Base-by-base conservation (phyloP, 2,888 invertebrate species). In the Drosophila paramelanica region DNA sequence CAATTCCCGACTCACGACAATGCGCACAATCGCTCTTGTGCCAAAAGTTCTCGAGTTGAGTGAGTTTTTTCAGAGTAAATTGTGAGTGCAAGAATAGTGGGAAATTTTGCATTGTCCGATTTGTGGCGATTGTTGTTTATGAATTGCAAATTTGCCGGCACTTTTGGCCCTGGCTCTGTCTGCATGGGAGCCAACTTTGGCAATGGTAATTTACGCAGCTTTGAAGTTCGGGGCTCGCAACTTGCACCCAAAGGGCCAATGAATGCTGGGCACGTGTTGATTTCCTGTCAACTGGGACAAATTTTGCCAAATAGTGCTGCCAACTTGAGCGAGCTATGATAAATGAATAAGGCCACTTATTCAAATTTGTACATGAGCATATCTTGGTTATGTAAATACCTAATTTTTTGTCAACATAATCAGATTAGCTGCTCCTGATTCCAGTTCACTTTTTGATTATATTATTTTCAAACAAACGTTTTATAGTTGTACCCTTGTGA, bases 231-330 rank as follows among this genome's bases (percentile, higher is more conserved):
- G 4, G 1, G 36, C 41, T 17, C 31, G 20, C 23, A 55, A 1
- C 43, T 52, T n/a, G 51, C 42, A 45, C 73, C 60, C 73, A 43
- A 20, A 43, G 70, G 69, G 41, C 57, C 70, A 65, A 69, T 65
- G 43, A 59, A 50, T 59, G 42, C 25, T 20, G 25, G 59, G 46
- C 59, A 73, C 77, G 72, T 77, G 77, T 62, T 76, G 77, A 76
- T 70, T 65, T 65, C 61, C 47, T 31, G 23, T 55, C 60, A 55
- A 55, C 57, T 43, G 73, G 77, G 71, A 70, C 52, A 50, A 27
- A 57, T 76, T 53, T 49, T n/a, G 36, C 31, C 55, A 52, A 58
- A 64, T 69, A 49, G 20, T n/a, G 72, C 72, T 71, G 58, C 64
- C 64, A 64, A 55, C 53, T 57, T 58, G 70, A 50, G 43, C 25